A percentile compares a stretch with the other conserved stretches of the same genome.
Evolutionary conservation across 1,140 invertebrate genomes (phyloP).

Genomic region (Achatina immaculata): DNA sequence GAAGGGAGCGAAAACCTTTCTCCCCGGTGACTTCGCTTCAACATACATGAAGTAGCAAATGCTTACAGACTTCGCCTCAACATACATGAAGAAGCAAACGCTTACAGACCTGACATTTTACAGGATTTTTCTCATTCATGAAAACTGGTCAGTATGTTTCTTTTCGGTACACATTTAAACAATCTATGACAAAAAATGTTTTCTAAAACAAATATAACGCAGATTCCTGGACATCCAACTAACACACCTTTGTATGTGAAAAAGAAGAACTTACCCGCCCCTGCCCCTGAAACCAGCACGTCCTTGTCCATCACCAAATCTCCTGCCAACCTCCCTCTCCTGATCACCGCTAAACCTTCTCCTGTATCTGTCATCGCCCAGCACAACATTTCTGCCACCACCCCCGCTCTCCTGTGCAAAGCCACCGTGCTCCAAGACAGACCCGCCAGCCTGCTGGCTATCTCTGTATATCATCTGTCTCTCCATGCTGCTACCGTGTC

Average conservation of each 20-base stretch:
- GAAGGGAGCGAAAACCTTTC: too few species aligned
- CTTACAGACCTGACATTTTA: too few species aligned
- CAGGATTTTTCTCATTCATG: too few species aligned
- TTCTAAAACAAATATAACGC: too few species aligned
- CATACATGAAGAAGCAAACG: too few species aligned
- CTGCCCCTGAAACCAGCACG: not conserved
- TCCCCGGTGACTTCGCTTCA: too few species aligned
- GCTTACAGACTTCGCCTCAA: too few species aligned
- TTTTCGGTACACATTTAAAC: too few species aligned
- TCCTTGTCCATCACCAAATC: not conserved
- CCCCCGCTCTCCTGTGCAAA: not conserved
- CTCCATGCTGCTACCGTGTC: not conserved
- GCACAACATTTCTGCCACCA: not conserved
- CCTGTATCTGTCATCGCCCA: not conserved
- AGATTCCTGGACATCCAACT: too few species aligned
- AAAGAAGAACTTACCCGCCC: not conserved
- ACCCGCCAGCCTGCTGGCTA: not conserved
- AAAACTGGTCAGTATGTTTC: too few species aligned
- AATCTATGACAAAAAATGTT: too few species aligned
- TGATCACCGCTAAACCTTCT: not conserved
- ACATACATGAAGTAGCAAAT: too few species aligned
- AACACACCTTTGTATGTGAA: not conserved
- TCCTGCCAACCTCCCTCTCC: conserved; percentile 1
- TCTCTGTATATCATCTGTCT: not conserved
- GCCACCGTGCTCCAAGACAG: not conserved